Conservation (phyloP, 1,140 invertebrate genomes). For the Holotrichia oblita region DNA sequence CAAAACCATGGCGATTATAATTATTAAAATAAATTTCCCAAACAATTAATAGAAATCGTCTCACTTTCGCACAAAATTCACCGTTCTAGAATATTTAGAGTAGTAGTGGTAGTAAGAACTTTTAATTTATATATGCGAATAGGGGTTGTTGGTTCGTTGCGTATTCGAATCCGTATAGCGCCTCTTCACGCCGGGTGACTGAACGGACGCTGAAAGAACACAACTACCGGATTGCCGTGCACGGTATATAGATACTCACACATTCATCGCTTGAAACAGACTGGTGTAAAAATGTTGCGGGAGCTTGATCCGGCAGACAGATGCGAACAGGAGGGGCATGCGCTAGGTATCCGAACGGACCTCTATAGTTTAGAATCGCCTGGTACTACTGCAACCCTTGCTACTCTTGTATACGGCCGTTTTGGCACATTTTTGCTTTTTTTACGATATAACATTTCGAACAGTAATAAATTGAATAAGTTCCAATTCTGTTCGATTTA, state of each 20-base stretch:
- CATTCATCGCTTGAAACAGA: background rate
- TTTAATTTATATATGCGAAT: too few relatives aligned
- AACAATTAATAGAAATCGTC: too few relatives aligned
- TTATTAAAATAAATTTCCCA: too few relatives aligned
- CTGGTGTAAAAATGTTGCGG: background rate
- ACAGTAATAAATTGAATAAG: too few relatives aligned
- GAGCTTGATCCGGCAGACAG: background rate
- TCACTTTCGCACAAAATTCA: too few relatives aligned
- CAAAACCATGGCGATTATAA: background rate
- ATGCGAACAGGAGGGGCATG: background rate
- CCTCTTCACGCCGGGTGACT: background rate
- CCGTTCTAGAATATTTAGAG: too few relatives aligned
- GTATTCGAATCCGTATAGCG: background rate
- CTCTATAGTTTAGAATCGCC: background rate
- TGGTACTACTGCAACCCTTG: background rate
- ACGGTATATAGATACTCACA: background rate
- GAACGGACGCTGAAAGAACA: background rate
- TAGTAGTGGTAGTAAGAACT: too few relatives aligned
- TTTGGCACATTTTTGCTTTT: background rate
- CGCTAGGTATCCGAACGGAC: background rate
- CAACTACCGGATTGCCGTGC: background rate
- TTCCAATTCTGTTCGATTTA: too few relatives aligned
- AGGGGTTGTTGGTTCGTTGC: background rate
- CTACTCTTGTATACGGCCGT: background rate
- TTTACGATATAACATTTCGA: too few relatives aligned